phyloP scores from a whole-genome alignment of 1,140 invertebrate species.

The Scaptomyza montana region DNA sequence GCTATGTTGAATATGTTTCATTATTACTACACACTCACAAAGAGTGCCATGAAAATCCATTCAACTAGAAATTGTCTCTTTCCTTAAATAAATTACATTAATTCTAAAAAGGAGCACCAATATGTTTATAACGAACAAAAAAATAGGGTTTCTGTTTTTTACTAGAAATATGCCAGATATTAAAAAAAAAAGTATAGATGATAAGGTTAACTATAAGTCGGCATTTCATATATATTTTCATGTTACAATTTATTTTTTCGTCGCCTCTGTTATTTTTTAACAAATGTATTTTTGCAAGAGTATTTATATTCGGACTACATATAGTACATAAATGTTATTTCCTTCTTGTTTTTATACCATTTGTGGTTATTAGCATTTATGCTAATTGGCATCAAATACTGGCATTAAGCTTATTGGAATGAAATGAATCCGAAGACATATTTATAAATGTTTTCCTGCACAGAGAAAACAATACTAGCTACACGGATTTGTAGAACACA shows the following conservation, averaged over 20 bases:
- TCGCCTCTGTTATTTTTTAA: no score
- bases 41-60: background rate
- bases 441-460: conserved; percentile 50
- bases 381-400: conserved; percentile 80
- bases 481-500: no score
- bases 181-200: no score
- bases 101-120: background rate
- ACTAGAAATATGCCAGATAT: no score
- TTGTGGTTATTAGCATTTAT: conserved; percentile 61
- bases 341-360: conserved; percentile 9
- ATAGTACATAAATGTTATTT: background rate
- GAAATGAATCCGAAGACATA: conserved; percentile 54
- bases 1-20: conserved; percentile 38
- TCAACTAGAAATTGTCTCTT: background rate
- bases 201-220: no score
- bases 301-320: conserved; percentile 2
- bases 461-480: no score
- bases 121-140: no score
- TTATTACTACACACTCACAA: conserved; percentile 1
- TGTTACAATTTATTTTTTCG: no score
- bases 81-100: background rate
- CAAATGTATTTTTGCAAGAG: conserved; percentile 2
- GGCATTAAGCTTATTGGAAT: conserved; percentile 75
- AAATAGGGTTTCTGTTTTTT: no score
- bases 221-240: no score